phyloP scores from a whole-genome alignment of 2,797 vertebrate species.

The Valencia hispanica region DNA sequence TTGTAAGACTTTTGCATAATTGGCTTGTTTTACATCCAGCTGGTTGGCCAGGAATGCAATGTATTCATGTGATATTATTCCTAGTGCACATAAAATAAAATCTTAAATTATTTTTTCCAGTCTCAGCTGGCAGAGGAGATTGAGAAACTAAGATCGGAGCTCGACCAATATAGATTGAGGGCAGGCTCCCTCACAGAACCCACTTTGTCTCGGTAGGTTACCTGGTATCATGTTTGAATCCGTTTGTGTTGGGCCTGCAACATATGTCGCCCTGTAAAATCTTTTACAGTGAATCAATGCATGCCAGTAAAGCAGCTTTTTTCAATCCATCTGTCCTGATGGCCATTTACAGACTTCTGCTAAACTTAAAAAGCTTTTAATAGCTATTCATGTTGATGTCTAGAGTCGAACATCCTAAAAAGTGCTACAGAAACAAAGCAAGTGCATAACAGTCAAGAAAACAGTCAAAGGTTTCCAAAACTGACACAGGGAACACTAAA shows the following conservation, averaged over 20 bases:
- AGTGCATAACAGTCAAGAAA: neutral
- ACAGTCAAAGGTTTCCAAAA: neutral
- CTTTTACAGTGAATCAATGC: neutral
- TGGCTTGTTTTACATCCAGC: neutral
- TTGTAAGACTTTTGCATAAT: constrained; percentile 8
- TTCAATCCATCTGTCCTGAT: too few species aligned
- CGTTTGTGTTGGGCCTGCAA: neutral
- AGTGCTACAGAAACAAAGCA: neutral
- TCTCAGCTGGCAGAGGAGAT: constrained; percentile 95
- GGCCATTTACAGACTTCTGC: neutral
- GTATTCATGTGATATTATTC: constrained; percentile 11
- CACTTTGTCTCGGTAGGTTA: constrained; percentile 88
- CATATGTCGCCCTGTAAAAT: neutral
- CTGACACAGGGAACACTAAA: neutral
- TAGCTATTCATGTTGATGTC: too few species aligned
- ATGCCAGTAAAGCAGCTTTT: too few species aligned
- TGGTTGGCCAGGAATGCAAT: neutral
- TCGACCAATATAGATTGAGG: constrained; percentile 94
- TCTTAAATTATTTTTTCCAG: constrained; percentile 73
- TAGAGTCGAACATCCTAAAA: neutral
- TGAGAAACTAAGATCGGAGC: constrained; percentile 92
- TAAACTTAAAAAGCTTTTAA: neutral
- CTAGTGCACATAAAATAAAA: neutral
- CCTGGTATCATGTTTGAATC: constrained; percentile 13
- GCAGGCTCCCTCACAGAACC: constrained; percentile 95